Evolutionary conservation across 2,888 invertebrate species (phyloP).

Genomic region (Dryocosmus kuriphilus): DNA sequence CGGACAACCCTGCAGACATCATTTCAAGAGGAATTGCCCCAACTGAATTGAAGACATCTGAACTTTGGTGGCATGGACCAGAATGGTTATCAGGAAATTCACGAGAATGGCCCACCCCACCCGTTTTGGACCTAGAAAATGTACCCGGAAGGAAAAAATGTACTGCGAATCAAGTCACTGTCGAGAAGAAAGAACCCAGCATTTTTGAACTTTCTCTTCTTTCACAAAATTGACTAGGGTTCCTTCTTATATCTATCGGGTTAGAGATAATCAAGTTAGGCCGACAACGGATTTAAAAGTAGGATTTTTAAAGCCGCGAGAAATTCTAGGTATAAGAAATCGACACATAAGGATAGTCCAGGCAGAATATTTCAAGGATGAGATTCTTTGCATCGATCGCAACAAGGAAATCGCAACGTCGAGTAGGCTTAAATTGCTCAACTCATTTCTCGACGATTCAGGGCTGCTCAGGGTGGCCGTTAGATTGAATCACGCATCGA

Average conservation of each 20-base stretch:
- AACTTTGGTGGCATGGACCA: constrained; percentile 17
- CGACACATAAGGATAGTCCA: neutral
- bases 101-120: too few species aligned
- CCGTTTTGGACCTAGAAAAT: too few species aligned
- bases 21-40: neutral
- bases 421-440: too few species aligned
- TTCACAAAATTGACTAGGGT: neutral
- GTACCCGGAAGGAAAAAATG: too few species aligned
- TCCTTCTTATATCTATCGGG: neutral
- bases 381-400: neutral
- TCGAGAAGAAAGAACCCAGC: neutral
- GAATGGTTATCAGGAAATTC: neutral
- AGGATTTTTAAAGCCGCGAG: neutral
- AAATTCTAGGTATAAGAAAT: neutral
- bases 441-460: too few species aligned
- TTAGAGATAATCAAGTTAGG: neutral
- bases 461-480: too few species aligned
- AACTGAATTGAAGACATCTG: neutral
- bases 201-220: neutral
- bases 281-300: neutral
- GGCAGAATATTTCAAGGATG: neutral
- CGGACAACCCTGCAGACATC: neutral
- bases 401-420: too few species aligned
- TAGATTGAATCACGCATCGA: too few species aligned
- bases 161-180: neutral